Base-by-base conservation (phyloP, 2,113 vertebrate genomes). In the Nannospalax galili region DNA sequence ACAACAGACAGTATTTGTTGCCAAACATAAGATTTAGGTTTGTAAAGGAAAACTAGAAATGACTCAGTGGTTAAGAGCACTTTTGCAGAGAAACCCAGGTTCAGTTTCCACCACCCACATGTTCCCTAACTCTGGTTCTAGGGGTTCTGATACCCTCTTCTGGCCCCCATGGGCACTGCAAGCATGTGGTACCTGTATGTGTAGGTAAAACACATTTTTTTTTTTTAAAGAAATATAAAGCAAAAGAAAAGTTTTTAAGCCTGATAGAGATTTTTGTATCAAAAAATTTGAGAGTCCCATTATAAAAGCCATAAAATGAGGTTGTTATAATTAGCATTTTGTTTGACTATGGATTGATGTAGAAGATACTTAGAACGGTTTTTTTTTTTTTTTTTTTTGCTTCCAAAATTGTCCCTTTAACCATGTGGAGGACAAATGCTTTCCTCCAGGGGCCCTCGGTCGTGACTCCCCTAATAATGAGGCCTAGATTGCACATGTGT, bases 31-130 rank as follows among this genome's bases (percentile, higher is more conserved):
- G 75, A 85, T 95, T 58, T 6, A 2, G 62, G 26, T n/a, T 92
- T 77, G 67, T n/a, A 85, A 85, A 69, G 91, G 80, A 94, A 95
- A 95, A 70, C 65, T n/a, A n/a, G n/a, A n/a, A n/a, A n/a, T n/a
- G n/a, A n/a, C n/a, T n/a, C n/a, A n/a, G n/a, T n/a, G n/a, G n/a
- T n/a, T n/a, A n/a, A n/a, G n/a, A n/a, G n/a, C n/a, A n/a, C n/a
- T n/a, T n/a, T n/a, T n/a, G n/a, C n/a, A n/a, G n/a, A n/a, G n/a
- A n/a, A n/a, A n/a, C n/a, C n/a, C n/a, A n/a, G n/a, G n/a, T n/a
- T n/a, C n/a, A n/a, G n/a, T n/a, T n/a, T 2, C 65, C 22, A 84
- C 15, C n/a, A n/a, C 16, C n/a, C n/a, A n/a, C n/a, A n/a, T n/a
- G n/a, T n/a, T n/a, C n/a, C n/a, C n/a, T n/a, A n/a, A n/a, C n/a